These are phyloP conservation scores for Enteromius argenteus DNA, from an alignment of 2,797 vertebrate species.

Conservation along the genomic window DNA sequence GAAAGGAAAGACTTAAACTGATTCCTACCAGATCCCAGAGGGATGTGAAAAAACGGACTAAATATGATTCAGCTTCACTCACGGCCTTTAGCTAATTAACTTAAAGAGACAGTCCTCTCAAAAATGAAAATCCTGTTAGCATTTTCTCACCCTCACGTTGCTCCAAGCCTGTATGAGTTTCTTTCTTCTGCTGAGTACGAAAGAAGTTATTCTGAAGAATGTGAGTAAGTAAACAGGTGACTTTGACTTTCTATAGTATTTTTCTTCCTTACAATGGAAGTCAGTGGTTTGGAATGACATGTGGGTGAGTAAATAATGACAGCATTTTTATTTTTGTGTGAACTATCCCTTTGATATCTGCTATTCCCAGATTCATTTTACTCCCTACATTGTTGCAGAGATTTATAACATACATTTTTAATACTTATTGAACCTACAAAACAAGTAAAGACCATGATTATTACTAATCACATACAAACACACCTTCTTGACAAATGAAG, in stretches of 20 bases:
- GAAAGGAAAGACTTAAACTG: slow-evolving; percentile 52
- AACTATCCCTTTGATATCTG: neutral
- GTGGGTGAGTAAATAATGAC: neutral
- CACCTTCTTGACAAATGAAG: too few species aligned
- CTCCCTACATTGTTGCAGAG: neutral
- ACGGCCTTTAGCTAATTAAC: slow-evolving; percentile 21
- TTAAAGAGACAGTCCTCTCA: neutral
- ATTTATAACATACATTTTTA: neutral
- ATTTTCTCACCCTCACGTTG: neutral
- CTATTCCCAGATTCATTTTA: neutral
- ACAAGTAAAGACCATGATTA: neutral
- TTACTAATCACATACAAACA: too few species aligned
- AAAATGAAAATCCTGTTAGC: neutral
- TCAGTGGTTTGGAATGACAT: neutral
- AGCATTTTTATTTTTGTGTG: neutral
- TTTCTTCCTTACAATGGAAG: neutral
- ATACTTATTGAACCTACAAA: neutral
- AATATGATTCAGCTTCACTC: slow-evolving; percentile 53
- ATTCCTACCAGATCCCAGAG: slow-evolving; percentile 56
- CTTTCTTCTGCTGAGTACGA: neutral
- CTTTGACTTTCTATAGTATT: neutral
- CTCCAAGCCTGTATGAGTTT: neutral
- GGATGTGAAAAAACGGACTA: slow-evolving; percentile 50
- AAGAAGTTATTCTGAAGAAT: neutral
- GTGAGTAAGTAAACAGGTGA: neutral